Percentiles rank a stretch among this genome's conserved stretches.
phyloP scores from a whole-genome alignment of 1,140 invertebrate species.

The Helicorthomorpha holstii region DNA sequence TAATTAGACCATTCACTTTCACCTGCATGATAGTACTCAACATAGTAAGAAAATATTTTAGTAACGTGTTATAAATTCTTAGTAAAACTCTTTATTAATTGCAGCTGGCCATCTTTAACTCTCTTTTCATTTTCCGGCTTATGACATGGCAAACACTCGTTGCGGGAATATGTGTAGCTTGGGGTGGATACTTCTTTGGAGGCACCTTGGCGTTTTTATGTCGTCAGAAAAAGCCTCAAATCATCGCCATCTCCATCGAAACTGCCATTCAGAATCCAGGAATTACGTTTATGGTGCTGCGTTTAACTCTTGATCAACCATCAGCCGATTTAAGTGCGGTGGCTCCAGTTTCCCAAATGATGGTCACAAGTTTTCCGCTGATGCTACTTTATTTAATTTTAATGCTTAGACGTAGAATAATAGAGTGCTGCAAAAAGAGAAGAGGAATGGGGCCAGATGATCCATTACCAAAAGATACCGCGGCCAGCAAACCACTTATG shows the following conservation, averaged over 20 bases:
- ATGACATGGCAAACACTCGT: conserved; percentile 23
- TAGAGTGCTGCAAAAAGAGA: too few species aligned
- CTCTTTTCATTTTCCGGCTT: conserved; percentile 31
- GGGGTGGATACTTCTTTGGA: conserved; percentile 32
- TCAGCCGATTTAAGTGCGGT: conserved; percentile 28
- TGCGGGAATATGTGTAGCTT: conserved; percentile 30
- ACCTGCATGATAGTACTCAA: conserved; percentile 27
- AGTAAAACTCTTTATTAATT: conserved; percentile 5
- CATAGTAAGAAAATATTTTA: conserved; percentile 7
- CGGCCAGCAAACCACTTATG: too few species aligned
- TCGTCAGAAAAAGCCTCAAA: conserved; percentile 14
- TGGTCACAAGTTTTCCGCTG: conserved; percentile 18
- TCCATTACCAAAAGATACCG: too few species aligned
- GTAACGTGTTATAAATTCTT: not conserved
- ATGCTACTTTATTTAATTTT: conserved; percentile 1
- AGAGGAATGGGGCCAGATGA: too few species aligned
- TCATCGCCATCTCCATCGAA: conserved; percentile 33
- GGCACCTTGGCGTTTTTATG: conserved; percentile 14
- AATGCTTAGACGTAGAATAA: too few species aligned
- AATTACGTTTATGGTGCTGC: conserved; percentile 28
- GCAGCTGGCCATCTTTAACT: conserved; percentile 28
- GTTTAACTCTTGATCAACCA: conserved; percentile 27
- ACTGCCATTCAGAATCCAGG: conserved; percentile 33
- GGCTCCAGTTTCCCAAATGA: conserved; percentile 20
- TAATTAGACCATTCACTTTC: conserved; percentile 25